Evolutionary conservation across 1,140 invertebrate genomes (phyloP), one percentile per base, ranked within the genome.

Genomic region (Cyphomyrmex costatus): DNA sequence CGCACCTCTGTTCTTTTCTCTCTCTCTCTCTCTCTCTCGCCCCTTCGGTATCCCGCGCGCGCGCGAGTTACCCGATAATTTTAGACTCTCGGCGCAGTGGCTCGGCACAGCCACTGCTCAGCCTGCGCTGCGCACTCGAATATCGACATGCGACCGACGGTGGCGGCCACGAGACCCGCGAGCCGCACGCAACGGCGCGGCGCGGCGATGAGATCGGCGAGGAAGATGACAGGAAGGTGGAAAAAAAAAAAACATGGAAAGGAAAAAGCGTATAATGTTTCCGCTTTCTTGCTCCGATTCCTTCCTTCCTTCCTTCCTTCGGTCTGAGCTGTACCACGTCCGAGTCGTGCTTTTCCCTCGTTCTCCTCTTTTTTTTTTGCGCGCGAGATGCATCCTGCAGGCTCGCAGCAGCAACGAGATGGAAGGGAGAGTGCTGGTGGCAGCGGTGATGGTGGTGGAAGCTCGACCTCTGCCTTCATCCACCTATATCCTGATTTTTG

Each of bases 1-100:
- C 42, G 96, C 94, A 3, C 96, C 95, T 16, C 96, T 95, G 79
- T 96, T 96, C 86, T 96, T 95, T 95, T 95, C 71, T 74, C 93
- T 94, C 12, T 91, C 60, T 8, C 61, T 91, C 60, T 8, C 61
- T 95, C 71, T 74, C 93, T 94, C 12, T 91, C 60, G 8, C 61
- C 56, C 19, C 12, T 36, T 19, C 10, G 8, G 27, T n/a, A n/a
- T n/a, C n/a, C 60, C 88, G 78, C 33, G 79, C 78, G 61, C 77
- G 27, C 61, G 53, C 66, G 88, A 88, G 91, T 87, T 87, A 82
- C 76, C 93, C 91, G 93, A 94, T 94, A 94, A 94, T 93, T 94
- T 94, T 94, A 94, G 93, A 94, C 89, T 93, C 93, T 91, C 92
- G 92, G 92, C 92, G 92, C 92, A 92, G 91, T 91, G 88, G 90